phyloP scores from a whole-genome alignment of 2,888 invertebrate genomes.

The Dendrolimus houi region DNA sequence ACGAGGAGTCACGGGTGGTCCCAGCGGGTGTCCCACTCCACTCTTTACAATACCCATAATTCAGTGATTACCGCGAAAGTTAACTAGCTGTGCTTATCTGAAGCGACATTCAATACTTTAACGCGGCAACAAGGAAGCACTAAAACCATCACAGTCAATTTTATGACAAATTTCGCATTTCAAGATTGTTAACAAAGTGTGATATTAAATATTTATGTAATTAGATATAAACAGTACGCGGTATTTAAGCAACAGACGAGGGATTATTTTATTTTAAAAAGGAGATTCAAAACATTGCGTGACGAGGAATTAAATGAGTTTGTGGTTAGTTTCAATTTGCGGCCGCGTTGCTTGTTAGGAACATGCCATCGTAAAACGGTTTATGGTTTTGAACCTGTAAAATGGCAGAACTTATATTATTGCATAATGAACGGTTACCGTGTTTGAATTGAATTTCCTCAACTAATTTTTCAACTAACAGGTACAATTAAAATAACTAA shows the following conservation, averaged over 20 bases:
- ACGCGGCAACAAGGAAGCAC: slow-evolving; percentile 42
- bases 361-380: slow-evolving; percentile 36
- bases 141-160: slow-evolving; percentile 45
- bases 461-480: not conserved
- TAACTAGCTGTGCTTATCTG: slow-evolving; percentile 52
- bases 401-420: slow-evolving; percentile 17
- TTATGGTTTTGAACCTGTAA: slow-evolving; percentile 33
- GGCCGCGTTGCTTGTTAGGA: slow-evolving; percentile 48
- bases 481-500: not conserved
- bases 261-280: slow-evolving; percentile 10
- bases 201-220: not conserved
- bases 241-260: slow-evolving; percentile 11
- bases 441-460: slow-evolving; percentile 4
- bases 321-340: slow-evolving; percentile 61
- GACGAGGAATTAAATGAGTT: slow-evolving; percentile 50
- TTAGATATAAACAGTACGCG: slow-evolving; percentile 9
- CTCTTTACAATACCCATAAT: slow-evolving; percentile 61
- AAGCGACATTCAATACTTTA: slow-evolving; percentile 51
- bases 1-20: slow-evolving; percentile 58
- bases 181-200: not conserved
- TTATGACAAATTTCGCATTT: slow-evolving; percentile 20
- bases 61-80: slow-evolving; percentile 66
- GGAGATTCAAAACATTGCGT: slow-evolving; percentile 37
- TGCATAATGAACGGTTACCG: slow-evolving; percentile 5
- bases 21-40: slow-evolving; percentile 54